Conservation (phyloP, 2,113 vertebrate genomes). For the Excalfactoria chinensis region DNA sequence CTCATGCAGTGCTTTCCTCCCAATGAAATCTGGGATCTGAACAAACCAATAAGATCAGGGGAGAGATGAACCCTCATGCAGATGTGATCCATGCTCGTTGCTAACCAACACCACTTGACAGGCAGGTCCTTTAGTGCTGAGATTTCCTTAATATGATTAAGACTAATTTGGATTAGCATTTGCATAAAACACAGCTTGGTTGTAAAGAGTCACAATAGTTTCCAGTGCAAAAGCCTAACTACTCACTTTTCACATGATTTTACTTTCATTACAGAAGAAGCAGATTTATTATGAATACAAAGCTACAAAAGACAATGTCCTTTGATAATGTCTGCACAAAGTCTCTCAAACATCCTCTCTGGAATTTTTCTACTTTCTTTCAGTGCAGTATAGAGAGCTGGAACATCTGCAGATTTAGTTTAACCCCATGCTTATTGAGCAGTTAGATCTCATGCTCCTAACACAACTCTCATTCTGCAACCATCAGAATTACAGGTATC, state of each 20-base stretch:
- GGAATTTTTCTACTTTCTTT: background rate
- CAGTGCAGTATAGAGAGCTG: background rate
- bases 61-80: background rate
- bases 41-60: background rate
- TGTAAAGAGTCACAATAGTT: background rate
- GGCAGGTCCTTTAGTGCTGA: background rate
- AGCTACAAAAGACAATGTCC: background rate
- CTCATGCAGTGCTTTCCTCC: background rate
- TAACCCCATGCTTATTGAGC: too few relatives aligned
- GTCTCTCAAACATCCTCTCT: background rate
- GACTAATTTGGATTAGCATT: too few relatives aligned
- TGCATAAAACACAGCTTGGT: background rate
- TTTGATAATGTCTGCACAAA: background rate
- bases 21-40: background rate
- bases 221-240: background rate
- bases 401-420: background rate
- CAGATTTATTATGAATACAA: background rate
- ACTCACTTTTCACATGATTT: background rate
- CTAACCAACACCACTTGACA: fast-evolving
- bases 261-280: background rate
- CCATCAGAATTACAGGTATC: background rate
- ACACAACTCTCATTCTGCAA: background rate
- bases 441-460: background rate
- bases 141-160: background rate
- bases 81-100: fast-evolving